Conservation (phyloP, 2,113 vertebrate species). For the Scomber scombrus region DNA sequence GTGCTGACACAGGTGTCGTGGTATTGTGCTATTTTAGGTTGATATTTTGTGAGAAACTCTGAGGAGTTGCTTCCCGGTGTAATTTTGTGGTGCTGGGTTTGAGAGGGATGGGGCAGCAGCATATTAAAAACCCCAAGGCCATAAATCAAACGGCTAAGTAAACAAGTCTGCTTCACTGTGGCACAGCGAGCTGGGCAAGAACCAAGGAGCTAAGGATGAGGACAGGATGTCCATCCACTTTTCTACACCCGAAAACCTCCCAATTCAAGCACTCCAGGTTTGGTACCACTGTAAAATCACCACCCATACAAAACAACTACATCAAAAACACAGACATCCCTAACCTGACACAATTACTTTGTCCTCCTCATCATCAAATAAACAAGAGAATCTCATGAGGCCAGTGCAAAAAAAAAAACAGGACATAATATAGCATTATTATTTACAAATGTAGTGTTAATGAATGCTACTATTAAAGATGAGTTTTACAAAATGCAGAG, state of each 20-base stretch:
- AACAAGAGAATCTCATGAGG: background rate
- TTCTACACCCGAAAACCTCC: constrained; percentile 61
- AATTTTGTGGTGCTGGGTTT: constrained; percentile 77
- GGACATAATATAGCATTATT: no score
- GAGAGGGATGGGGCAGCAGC: constrained; percentile 68
- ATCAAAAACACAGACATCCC: constrained; percentile 23
- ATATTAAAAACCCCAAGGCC: constrained; percentile 78
- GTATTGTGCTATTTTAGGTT: constrained; percentile 73
- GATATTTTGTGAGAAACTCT: constrained; percentile 74
- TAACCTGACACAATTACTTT: constrained; percentile 2
- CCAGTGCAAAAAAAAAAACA: background rate
- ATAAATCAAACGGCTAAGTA: constrained; percentile 78
- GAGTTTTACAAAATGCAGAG: no score
- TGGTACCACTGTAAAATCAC: constrained; percentile 26
- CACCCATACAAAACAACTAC: constrained; percentile 5
- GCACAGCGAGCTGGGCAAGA: constrained; percentile 58
- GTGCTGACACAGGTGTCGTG: constrained; percentile 78
- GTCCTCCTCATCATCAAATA: background rate
- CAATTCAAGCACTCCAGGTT: constrained; percentile 41
- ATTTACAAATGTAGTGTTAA: no score
- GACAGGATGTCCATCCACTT: constrained; percentile 69
- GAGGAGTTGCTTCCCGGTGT: constrained; percentile 57
- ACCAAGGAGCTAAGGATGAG: constrained; percentile 65
- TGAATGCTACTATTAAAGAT: no score
- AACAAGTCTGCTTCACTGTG: constrained; percentile 68